phyloP scores from a whole-genome alignment of 1,140 invertebrate species.

The Aphelinus atriplicis region DNA sequence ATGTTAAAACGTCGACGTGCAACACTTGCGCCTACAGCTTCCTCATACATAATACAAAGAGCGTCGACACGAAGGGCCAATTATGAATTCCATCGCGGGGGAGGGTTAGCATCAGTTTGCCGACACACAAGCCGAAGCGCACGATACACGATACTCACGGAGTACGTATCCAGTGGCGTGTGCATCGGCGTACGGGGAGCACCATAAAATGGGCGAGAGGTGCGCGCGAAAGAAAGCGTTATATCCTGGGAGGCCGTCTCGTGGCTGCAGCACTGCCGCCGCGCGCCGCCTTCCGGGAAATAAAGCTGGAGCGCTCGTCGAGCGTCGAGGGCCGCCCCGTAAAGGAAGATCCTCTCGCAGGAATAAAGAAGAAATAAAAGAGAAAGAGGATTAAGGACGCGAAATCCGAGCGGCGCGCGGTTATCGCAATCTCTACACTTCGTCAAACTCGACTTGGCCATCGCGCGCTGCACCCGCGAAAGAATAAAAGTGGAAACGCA shows the following conservation, averaged over 20 bases:
- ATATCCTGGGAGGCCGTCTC: neutral
- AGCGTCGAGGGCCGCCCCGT: conserved; percentile 20
- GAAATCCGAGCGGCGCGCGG: conserved; percentile 15
- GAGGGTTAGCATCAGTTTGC: too few relatives aligned
- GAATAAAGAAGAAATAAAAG: conserved; percentile 18
- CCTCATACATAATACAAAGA: too few relatives aligned
- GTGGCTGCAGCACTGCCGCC: neutral
- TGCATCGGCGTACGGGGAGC: neutral
- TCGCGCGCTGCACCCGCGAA: too few relatives aligned
- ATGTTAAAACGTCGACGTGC: too few relatives aligned
- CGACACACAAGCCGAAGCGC: too few relatives aligned
- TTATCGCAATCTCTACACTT: conserved; percentile 26
- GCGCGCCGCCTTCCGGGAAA: conserved; percentile 5
- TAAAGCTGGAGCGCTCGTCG: conserved; percentile 6
- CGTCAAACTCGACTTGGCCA: conserved; percentile 13
- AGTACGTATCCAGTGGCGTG: conserved; percentile 6
- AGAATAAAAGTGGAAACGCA: too few relatives aligned
- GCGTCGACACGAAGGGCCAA: conserved; percentile 2
- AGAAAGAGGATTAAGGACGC: conserved; percentile 15
- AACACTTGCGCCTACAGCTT: too few relatives aligned
- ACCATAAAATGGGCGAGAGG: neutral
- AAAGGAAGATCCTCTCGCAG: conserved; percentile 31
- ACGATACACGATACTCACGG: neutral
- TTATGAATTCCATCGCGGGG: conserved; percentile 22
- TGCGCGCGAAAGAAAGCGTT: conserved; percentile 17